Conservation (phyloP, 1,140 invertebrate species). For the Pristionchus pacificus region DNA sequence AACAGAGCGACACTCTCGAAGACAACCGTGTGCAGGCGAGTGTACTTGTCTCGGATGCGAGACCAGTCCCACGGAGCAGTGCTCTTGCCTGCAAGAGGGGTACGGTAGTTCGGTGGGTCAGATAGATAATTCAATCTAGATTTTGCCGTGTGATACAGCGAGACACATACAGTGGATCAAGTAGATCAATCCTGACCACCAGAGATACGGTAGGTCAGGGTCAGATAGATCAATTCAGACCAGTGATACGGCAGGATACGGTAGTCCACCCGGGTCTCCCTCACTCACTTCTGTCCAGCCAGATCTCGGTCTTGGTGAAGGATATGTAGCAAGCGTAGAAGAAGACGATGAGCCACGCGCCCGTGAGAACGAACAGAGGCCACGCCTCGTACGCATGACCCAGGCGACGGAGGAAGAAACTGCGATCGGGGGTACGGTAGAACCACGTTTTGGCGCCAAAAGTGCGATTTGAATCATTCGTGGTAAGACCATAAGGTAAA, state of each 20-base stretch:
- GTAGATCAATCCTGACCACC: too few species aligned
- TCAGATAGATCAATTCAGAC: too few species aligned
- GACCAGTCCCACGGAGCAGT: constrained; percentile 44
- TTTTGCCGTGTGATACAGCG: too few species aligned
- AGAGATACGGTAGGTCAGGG: too few species aligned
- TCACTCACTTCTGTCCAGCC: constrained; percentile 37
- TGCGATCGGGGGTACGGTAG: neutral
- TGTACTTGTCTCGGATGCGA: constrained; percentile 37
- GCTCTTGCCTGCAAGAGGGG: constrained; percentile 29
- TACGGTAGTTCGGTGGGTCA: too few species aligned
- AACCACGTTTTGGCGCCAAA: too few species aligned
- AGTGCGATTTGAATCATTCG: too few species aligned
- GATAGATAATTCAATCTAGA: too few species aligned
- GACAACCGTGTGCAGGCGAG: constrained; percentile 24
- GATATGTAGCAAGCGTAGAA: constrained; percentile 21
- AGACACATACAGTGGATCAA: too few species aligned
- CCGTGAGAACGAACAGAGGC: constrained; percentile 32
- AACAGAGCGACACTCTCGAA: neutral
- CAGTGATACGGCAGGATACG: neutral
- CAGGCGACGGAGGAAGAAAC: constrained; percentile 33
- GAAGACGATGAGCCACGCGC: constrained; percentile 32
- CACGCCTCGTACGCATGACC: constrained; percentile 41
- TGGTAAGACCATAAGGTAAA: too few species aligned
- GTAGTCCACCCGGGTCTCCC: neutral
- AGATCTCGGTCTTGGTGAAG: constrained; percentile 37